A percentile compares a stretch with the other conserved stretches of the same genome.
These are phyloP conservation scores for Marcusenius ussheri DNA, from an alignment of 2,113 vertebrate species.

Conservation along the genomic window DNA sequence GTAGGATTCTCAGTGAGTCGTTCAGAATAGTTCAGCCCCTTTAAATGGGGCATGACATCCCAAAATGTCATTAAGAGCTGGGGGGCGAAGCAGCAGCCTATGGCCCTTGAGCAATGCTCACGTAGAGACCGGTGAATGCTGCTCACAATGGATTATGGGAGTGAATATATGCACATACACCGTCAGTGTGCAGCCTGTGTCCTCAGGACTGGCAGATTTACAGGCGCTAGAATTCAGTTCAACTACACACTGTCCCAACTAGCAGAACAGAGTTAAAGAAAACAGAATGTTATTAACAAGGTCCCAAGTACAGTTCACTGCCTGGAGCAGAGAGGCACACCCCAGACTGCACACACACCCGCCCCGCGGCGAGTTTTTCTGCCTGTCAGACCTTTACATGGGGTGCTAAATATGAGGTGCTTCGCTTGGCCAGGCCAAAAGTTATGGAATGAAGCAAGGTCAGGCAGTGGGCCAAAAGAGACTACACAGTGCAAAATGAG, in stretches of 20 bases:
- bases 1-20: neutral
- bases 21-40: neutral
- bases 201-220: neutral
- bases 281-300: neutral
- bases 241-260: neutral
- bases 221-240: neutral
- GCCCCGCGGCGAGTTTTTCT: neutral
- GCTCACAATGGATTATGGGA: neutral
- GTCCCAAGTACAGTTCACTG: neutral
- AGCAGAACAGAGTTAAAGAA: neutral
- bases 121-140: neutral
- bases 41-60: neutral
- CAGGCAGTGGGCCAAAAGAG: neutral
- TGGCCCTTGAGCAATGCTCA: neutral
- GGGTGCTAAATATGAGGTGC: neutral
- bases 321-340: neutral
- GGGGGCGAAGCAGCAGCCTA: neutral
- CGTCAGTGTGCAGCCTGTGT: neutral
- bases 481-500: neutral
- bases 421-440: neutral
- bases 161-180: neutral
- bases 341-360: neutral
- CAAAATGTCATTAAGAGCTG: neutral
- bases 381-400: neutral
- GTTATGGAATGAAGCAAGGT: neutral